Conservation (phyloP, 2,888 invertebrate species). For the Balanococcus diminutus region DNA sequence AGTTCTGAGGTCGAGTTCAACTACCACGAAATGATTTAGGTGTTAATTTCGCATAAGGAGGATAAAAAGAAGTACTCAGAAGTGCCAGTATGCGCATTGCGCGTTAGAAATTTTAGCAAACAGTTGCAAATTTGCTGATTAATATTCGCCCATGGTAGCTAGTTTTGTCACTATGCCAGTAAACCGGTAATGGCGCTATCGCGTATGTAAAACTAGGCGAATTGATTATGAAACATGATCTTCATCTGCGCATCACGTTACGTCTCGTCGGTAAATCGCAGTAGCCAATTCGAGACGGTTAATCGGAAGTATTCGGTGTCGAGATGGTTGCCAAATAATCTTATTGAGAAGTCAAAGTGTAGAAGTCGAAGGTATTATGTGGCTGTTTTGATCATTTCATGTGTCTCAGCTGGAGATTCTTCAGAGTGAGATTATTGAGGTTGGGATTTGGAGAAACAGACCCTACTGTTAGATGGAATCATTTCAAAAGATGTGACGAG, state of each 20-base stretch:
- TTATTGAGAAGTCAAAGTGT: background rate
- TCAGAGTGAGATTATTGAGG: too few relatives aligned
- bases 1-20: background rate
- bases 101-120: background rate
- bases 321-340: background rate
- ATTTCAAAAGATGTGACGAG: too few relatives aligned
- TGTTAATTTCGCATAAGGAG: background rate
- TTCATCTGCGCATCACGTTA: background rate
- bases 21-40: background rate
- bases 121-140: constrained; percentile 24
- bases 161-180: constrained; percentile 24
- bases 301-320: background rate
- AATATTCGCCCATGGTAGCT: background rate
- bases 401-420: background rate
- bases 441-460: too few relatives aligned
- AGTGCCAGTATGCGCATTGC: background rate
- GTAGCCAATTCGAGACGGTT: background rate
- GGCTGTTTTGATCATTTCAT: background rate
- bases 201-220: background rate
- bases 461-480: too few relatives aligned
- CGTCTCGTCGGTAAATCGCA: background rate
- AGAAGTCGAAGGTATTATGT: background rate
- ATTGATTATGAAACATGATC: constrained; percentile 16
- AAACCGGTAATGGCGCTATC: constrained; percentile 1
- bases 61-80: background rate